A percentile compares a stretch with the other conserved stretches of the same genome.
These are phyloP conservation scores for Petromus typicus DNA, from an alignment of 2,113 vertebrate species.

Conservation along the genomic window DNA sequence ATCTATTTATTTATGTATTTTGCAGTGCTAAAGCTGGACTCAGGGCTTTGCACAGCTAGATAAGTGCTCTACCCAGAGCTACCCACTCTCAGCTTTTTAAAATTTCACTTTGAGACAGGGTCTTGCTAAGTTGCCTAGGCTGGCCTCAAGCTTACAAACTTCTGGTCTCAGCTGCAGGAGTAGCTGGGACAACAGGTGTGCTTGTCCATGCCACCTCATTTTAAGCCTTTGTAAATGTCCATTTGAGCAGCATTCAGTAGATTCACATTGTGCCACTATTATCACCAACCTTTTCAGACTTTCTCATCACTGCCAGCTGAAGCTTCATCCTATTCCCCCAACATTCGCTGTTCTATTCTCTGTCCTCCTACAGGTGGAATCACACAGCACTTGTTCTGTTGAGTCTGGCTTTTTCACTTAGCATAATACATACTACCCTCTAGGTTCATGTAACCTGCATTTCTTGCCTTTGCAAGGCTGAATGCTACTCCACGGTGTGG, in stretches of 20 bases:
- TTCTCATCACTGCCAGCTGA: background rate
- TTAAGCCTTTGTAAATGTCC: background rate
- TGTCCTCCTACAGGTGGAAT: accelerated
- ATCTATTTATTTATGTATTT: no score
- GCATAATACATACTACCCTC: background rate
- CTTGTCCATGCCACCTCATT: background rate
- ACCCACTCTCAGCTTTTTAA: background rate
- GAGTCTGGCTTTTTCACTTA: background rate
- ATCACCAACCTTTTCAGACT: background rate
- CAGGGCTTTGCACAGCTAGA: background rate
- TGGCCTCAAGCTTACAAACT: background rate
- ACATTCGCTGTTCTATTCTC: background rate
- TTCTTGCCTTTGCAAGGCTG: background rate
- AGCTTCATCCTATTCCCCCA: background rate
- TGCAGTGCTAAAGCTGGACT: background rate
- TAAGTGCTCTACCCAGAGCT: background rate
- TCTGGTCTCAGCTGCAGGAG: background rate
- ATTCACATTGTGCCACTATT: background rate
- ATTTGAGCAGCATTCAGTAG: no score
- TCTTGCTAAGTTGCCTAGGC: background rate
- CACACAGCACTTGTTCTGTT: background rate
- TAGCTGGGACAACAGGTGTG: background rate
- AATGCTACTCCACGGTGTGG: background rate
- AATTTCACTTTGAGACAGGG: background rate
- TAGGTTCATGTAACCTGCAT: background rate